Evolutionary conservation across 30 jellyfish, hydroid and myxozoan genomes (phyloP), one percentile per base, ranked within the genome.

Genomic region (Aurelia coerulea): DNA sequence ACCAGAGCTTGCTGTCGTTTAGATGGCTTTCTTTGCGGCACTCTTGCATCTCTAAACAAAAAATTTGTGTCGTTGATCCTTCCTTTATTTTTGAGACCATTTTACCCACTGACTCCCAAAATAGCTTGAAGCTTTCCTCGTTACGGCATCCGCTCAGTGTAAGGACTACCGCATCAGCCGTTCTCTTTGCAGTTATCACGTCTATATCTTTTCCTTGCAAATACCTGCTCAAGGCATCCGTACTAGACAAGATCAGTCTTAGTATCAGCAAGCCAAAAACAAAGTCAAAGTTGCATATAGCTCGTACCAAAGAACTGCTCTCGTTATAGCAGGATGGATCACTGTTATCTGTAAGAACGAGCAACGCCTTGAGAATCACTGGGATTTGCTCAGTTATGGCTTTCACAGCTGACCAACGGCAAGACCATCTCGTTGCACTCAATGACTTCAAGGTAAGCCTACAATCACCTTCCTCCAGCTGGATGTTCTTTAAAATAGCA

Each of bases 361-460:
- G 86, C 49, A 76, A n/a, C 29, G 86, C 76, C 62, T 76, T 51
- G 10, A 76, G 75, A 76, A 76, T 76, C 18, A 49, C 76, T 76
- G 80, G 86, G 53, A 76, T 23, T 76, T 76, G 76, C 54, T 76
- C 76, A 11, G 76, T 37, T 37, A 37, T 37, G 49, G 49, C 49
- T 37, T 37, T 37, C 49, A 37, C 49, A 8, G 76, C 77, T 75
- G 86, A 51, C 80, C 89, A 78, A 34, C 80, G 66, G 80, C 89
- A 78, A 78, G 83, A 58, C 89, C 80, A 78, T 78, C 89, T 78
- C 17, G 89, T 78, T 58, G 80, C 89, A 29, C 89, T 78, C 39
- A 58, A 42, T 32, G 80, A 78, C 70, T 78, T 78, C 89, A 78
- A 62, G 7, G 79, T 56, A 16, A 32, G 89, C 11, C 86, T 71